Conservation (phyloP, 1,140 invertebrate species). For the Tenebrio molitor region DNA sequence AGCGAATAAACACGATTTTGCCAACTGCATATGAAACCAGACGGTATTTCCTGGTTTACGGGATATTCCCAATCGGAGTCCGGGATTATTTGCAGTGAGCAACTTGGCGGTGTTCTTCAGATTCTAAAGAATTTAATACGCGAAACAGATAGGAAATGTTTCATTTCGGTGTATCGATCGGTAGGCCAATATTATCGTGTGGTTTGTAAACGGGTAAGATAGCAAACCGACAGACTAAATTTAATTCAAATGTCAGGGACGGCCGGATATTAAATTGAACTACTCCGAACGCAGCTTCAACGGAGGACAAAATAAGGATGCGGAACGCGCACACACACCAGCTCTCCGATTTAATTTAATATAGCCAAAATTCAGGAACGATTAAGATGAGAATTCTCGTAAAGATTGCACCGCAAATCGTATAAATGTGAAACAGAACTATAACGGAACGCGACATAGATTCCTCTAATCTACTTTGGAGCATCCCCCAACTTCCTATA, state of each 20-base stretch:
- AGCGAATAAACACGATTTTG: slow-evolving; percentile 30
- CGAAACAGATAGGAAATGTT: slow-evolving; percentile 37
- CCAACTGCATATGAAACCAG: slow-evolving; percentile 22
- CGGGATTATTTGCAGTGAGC: not conserved
- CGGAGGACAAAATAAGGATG: slow-evolving; percentile 26
- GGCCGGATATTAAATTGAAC: slow-evolving; percentile 46
- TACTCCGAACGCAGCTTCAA: slow-evolving; percentile 21
- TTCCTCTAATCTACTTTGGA: slow-evolving; percentile 39
- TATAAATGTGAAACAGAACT: slow-evolving; percentile 30
- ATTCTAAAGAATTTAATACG: slow-evolving; percentile 37
- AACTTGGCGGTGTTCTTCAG: not conserved
- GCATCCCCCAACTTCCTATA: slow-evolving; percentile 17
- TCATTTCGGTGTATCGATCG: slow-evolving; percentile 40
- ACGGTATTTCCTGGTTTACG: not conserved
- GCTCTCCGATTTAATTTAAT: slow-evolving; percentile 7
- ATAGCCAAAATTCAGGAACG: slow-evolving; percentile 32
- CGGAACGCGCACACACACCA: not conserved
- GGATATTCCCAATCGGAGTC: not conserved
- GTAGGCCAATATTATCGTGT: slow-evolving; percentile 43
- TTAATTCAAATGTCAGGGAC: slow-evolving; percentile 45
- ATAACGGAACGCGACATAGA: slow-evolving; percentile 27
- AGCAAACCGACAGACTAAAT: slow-evolving; percentile 46
- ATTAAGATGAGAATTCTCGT: slow-evolving; percentile 5
- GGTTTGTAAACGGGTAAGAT: slow-evolving; percentile 47
- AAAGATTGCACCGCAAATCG: slow-evolving; percentile 26